Conservation (phyloP, 2,113 vertebrate species). For the Gasterosteus aculeatus region DNA sequence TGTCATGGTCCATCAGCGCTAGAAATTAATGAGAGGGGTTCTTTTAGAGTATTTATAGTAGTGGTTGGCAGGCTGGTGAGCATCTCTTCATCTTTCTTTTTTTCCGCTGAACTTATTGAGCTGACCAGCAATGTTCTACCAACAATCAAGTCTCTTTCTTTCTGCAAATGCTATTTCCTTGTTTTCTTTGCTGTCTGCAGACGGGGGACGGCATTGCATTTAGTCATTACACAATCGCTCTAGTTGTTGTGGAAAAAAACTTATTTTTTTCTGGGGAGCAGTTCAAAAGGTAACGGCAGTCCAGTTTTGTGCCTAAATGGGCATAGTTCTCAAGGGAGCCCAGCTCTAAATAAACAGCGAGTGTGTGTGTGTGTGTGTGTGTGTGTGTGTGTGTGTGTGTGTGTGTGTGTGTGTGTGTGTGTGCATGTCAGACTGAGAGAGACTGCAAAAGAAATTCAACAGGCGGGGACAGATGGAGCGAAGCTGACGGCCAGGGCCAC, state of each 20-base stretch:
- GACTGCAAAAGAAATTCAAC: conserved; percentile 51
- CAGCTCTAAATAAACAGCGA: conserved; percentile 37
- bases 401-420: no score
- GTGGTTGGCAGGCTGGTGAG: conserved; percentile 45
- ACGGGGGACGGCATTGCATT: conserved; percentile 4
- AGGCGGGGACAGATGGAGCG: conserved; percentile 67
- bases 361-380: conserved; percentile 32
- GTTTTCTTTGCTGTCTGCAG: conserved; percentile 2
- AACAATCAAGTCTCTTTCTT: conserved; percentile 15
- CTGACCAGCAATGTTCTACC: conserved; percentile 43
- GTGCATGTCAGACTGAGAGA: conserved; percentile 20
- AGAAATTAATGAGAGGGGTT: conserved; percentile 71
- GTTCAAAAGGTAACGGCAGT: conserved; percentile 45
- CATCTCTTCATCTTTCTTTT: conserved; percentile 15
- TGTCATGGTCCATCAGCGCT: conserved; percentile 71
- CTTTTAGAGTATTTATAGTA: conserved; percentile 56
- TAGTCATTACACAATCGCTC: conserved; percentile 28
- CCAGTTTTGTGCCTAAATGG: conserved; percentile 50
- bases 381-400: conserved; percentile 29
- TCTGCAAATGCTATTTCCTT: conserved; percentile 1
- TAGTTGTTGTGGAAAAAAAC: conserved; percentile 29
- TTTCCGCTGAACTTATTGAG: conserved; percentile 38
- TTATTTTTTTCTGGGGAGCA: conserved; percentile 18
- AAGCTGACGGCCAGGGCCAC: conserved; percentile 73
- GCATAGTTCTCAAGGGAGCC: conserved; percentile 38